Evolutionary conservation across 1,140 invertebrate species (phyloP), one percentile per base, ranked within the genome.

Genomic region (Oreohelix idahoensis): DNA sequence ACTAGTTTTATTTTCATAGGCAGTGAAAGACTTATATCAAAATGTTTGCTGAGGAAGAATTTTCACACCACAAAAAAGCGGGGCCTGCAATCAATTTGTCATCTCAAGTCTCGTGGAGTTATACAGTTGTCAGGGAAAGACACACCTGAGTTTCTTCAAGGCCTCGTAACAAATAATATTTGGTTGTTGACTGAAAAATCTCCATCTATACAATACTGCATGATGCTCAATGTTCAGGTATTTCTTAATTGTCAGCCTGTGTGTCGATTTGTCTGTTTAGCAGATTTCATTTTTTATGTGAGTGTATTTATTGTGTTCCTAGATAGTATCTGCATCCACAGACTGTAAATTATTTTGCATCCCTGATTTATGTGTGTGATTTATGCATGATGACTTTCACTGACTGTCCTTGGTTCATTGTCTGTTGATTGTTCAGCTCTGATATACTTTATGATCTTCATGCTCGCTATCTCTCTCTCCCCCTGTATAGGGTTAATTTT

Each of bases 141-240:
- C 82, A 85, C 89, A 11, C 51, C 82, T 13, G 79, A 86, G 10
- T 92, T 93, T 85, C 85, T 93, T n/a, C 93, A 93, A 83, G 93
- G 93, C 35, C 84, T 93, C 32, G 81, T 93, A 26, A 93, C 93
- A 10, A 93, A 92, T 85, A 92, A 93, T 88, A 86, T 93, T 11
- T 69, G 80, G 8, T 51, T 45, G 20, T 78, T 91, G 17, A 83
- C 82, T 10, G 77, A 80, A 36, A 71, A 81, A 13, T 70, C 74
- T n/a, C 53, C 75, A 15, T n/a, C 36, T 51, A 39, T 53, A 20
- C 79, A 89, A 83, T 91, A 90, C 86, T 73, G 87, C 15, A 88
- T 91, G 89, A 84, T 92, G 83, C 86, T 92, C 0, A 92, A 91
- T 87, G 85, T 87, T 5, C 89, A 91, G 88, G 91, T 92, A 83